Evolutionary conservation across 2,797 vertebrate genomes (phyloP).

Genomic region (Coendou prehensilis): DNA sequence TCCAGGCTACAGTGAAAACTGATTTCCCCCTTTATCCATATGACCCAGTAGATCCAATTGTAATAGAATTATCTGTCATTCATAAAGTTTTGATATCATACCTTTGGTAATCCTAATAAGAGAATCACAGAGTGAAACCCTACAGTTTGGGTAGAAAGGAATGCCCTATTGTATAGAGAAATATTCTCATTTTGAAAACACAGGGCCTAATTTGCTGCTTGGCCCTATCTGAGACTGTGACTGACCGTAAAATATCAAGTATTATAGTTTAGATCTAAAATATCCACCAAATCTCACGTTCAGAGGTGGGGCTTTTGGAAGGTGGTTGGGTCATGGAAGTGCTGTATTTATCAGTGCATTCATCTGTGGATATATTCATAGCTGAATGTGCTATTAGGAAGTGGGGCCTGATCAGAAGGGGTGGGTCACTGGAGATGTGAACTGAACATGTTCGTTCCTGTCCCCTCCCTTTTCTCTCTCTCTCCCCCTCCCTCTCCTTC

Average conservation of each 20-base stretch:
- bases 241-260: neutral
- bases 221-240: neutral
- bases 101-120: conserved; percentile 39
- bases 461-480: too few relatives aligned
- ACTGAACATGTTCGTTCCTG: too few relatives aligned
- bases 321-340: neutral
- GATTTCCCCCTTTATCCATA: neutral
- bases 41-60: neutral
- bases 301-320: neutral
- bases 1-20: neutral
- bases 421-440: neutral
- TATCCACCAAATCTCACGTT: neutral
- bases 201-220: neutral
- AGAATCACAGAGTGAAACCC: neutral
- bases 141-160: conserved; percentile 26
- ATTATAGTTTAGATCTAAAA: neutral
- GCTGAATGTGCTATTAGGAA: neutral
- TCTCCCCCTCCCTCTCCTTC: too few relatives aligned
- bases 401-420: neutral
- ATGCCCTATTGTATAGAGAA: neutral
- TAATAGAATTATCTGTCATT: neutral
- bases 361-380: neutral
- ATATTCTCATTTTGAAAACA: conserved; percentile 42
- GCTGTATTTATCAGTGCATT: neutral
- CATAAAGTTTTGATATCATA: neutral